Evolutionary conservation across 2,888 invertebrate species (phyloP), one percentile per base, ranked within the genome.

Genomic region (Stratiomys singularior): DNA sequence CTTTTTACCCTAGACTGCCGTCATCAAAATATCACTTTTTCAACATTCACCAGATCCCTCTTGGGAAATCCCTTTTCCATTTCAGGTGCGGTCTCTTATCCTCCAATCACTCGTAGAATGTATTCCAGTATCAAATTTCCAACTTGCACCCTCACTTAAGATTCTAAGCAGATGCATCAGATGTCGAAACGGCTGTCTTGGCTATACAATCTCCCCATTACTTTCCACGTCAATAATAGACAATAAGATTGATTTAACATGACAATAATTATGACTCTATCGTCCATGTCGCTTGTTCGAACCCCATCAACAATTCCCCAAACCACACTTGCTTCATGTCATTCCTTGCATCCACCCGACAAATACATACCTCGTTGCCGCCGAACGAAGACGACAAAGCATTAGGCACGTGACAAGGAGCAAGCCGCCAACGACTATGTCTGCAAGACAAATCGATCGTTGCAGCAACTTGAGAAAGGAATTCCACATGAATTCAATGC

Each of bases 251-350:
- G 74, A 74, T 74, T 58, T 60, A 25, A 74, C 74, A 74, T 74
- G 74, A 74, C 74, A 74, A 74, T 60, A 58, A 58, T 74, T 74
- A 74, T 58, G 74, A 58, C 58, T 69, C 30, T 23, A 69, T 69
- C 25, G 69, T 69, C 25, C 30, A 44, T 23, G 47, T 46, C n/a
- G 74, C 30, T 30, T 60, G 60, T 74, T 9, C 66, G 37, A 23
- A 23, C 15, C 66, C 66, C 44, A n/a, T 44, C 44, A 37, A 66
- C 69, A 23, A 74, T n/a, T 56, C 72, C 74, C 27, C 30, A 46
- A 72, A 44, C 30, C 46, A n/a, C 47, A 60, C 18, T 37, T 60
- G 74, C 37, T 23, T 11, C 74, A 23, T 74, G 74, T 74, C 44
- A 74, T 21, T 27, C 74, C 27, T 11, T 37, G n/a, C 44, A 18